Evolutionary conservation across 2,888 invertebrate species (phyloP).

Genomic region (Spicauda simplicius): DNA sequence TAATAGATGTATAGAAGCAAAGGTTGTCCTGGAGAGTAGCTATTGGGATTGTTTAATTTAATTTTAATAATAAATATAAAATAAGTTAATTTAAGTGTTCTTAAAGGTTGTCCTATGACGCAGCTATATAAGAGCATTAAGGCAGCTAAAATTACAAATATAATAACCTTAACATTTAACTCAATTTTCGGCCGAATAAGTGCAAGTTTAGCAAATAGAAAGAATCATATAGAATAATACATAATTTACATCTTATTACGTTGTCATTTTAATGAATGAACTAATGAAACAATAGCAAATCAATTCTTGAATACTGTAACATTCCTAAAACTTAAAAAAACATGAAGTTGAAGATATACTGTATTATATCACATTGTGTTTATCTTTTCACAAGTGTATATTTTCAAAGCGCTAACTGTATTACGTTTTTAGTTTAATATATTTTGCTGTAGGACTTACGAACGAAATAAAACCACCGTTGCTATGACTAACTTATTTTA

Average conservation of each 20-base stretch:
- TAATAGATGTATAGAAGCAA: constrained; percentile 40
- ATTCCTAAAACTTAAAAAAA: neutral
- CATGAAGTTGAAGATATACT: neutral
- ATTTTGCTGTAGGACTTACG: constrained; percentile 24
- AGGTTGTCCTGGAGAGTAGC: constrained; percentile 52
- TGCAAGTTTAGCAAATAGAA: constrained; percentile 47
- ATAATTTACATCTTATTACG: neutral
- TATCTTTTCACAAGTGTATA: neutral
- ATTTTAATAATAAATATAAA: constrained; percentile 21
- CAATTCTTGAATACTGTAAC: neutral
- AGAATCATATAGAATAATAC: constrained; percentile 28
- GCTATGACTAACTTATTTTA: constrained; percentile 35
- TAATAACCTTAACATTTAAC: constrained; percentile 35
- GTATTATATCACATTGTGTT: neutral
- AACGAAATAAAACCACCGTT: constrained; percentile 62
- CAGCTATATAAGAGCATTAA: constrained; percentile 43
- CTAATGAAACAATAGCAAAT: neutral
- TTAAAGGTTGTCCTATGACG: constrained; percentile 46
- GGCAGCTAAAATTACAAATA: constrained; percentile 27
- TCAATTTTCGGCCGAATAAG: constrained; percentile 51
- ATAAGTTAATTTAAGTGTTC: constrained; percentile 32
- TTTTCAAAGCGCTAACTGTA: neutral
- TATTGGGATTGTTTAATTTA: constrained; percentile 38
- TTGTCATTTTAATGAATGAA: neutral
- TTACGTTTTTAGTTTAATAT: neutral